phyloP scores from a whole-genome alignment of 2,113 vertebrate genomes.

The Myxocyprinus asiaticus region DNA sequence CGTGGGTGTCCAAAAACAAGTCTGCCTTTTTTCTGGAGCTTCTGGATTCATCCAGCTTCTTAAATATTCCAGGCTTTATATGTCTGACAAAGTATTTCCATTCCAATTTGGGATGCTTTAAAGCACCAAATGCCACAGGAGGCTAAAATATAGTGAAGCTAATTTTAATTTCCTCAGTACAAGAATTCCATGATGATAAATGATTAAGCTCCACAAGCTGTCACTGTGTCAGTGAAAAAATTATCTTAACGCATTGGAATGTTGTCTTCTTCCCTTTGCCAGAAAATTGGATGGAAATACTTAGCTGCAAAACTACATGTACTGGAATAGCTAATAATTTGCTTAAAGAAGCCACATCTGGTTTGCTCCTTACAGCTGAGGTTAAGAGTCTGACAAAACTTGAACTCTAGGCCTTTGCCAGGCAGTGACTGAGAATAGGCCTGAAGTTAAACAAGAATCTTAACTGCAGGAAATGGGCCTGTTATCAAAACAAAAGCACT shows the following conservation, averaged over 20 bases:
- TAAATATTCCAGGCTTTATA: neutral
- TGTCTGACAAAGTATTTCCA: conserved; percentile 14
- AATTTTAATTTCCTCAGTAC: conserved; percentile 65
- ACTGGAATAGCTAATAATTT: conserved; percentile 80
- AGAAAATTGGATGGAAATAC: conserved; percentile 86
- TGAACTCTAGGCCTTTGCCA: conserved; percentile 67
- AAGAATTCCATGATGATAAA: conserved; percentile 79
- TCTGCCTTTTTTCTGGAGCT: neutral
- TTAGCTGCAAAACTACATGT: conserved; percentile 81
- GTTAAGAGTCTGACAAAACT: conserved; percentile 78
- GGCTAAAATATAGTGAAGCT: neutral
- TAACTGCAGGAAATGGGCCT: conserved; percentile 90
- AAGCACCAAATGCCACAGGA: neutral
- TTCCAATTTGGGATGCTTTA: conserved; percentile 5
- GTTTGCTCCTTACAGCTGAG: conserved; percentile 78
- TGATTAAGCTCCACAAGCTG: conserved; percentile 79
- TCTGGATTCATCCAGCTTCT: neutral
- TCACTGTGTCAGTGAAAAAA: conserved; percentile 84
- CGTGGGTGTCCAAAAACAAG: no score
- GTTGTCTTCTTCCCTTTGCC: conserved; percentile 71
- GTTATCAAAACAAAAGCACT: conserved; percentile 89
- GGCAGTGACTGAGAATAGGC: conserved; percentile 81
- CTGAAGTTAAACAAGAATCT: conserved; percentile 87
- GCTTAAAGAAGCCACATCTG: conserved; percentile 92
- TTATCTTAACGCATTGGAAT: conserved; percentile 88